Evolutionary conservation across 2,113 vertebrate species (phyloP).

Genomic region (Rafetus swinhoei): DNA sequence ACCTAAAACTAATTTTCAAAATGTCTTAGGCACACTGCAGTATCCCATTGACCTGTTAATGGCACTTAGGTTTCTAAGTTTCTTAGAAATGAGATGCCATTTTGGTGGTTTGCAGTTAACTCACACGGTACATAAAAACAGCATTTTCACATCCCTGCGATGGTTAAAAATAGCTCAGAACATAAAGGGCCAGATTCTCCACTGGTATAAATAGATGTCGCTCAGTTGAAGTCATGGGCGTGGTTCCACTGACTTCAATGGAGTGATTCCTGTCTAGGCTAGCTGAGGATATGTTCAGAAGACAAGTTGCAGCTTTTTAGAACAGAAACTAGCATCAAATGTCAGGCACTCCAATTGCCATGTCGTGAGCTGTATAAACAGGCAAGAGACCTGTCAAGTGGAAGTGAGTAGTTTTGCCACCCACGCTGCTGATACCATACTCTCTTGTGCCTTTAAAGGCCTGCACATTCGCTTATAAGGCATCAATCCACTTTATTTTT

Average conservation of each 20-base stretch:
- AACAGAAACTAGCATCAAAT: rapidly evolving
- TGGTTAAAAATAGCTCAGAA: background rate
- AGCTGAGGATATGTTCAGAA: background rate
- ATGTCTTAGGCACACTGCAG: background rate
- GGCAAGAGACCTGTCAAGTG: rapidly evolving
- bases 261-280: background rate
- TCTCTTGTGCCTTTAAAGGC: background rate
- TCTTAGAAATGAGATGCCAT: background rate
- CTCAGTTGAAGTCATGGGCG: background rate
- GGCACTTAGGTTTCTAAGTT: background rate
- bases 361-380: rapidly evolving
- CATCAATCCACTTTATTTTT: background rate
- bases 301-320: background rate
- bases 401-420: background rate
- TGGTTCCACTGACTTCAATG: background rate
- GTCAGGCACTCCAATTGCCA: background rate
- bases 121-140: background rate
- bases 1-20: background rate
- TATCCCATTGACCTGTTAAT: background rate
- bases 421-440: background rate
- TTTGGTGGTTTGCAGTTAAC: background rate
- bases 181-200: background rate
- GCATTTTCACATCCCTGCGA: background rate
- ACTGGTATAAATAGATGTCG: background rate
- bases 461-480: background rate